Conservation (phyloP, 2,113 vertebrate genomes). For the Vicugna pacos region DNA sequence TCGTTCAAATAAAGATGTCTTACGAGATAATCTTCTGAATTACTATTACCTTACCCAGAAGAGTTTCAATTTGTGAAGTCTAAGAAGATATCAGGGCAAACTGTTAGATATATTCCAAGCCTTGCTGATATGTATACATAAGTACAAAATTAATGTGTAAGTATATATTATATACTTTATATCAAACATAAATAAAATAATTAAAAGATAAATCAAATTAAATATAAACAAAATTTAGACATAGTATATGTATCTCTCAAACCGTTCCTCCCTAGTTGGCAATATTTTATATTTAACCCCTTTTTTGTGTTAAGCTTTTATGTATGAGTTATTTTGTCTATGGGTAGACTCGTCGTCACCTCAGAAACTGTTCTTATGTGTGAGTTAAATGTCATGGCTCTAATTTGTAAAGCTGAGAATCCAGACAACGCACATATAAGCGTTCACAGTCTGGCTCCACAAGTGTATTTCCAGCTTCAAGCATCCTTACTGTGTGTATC, state of each 20-base stretch:
- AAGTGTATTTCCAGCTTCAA: not conserved
- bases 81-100: not conserved
- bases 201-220: too few species aligned
- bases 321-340: not conserved
- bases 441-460: not conserved
- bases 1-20: not conserved
- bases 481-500: not conserved
- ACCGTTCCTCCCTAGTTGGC: too few species aligned
- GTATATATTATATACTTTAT: too few species aligned
- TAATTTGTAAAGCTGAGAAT: not conserved
- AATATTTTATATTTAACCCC: too few species aligned
- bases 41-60: not conserved
- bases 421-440: not conserved
- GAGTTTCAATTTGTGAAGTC: not conserved
- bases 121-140: not conserved
- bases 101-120: not conserved
- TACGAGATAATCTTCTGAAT: not conserved
- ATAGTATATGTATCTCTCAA: too few species aligned
- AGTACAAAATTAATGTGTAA: not conserved
- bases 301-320: not conserved
- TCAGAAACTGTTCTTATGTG: not conserved
- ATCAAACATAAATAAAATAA: too few species aligned
- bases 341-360: not conserved
- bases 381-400: not conserved
- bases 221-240: too few species aligned